A percentile compares a stretch with the other conserved stretches of the same genome.
Conservation (phyloP, 2,888 invertebrate species). For the Melipona beecheii region DNA sequence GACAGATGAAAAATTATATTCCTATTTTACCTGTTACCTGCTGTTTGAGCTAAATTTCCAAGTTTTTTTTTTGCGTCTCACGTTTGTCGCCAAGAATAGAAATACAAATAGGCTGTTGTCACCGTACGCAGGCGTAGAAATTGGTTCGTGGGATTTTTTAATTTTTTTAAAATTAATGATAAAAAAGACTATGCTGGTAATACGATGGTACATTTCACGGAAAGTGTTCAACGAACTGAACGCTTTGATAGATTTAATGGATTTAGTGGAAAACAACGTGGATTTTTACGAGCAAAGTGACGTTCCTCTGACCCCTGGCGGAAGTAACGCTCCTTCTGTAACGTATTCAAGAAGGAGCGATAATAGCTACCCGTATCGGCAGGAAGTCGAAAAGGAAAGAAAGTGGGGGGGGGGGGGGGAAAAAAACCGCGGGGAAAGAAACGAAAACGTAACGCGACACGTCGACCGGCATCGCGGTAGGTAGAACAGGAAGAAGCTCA, state of each 20-base stretch:
- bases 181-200: neutral
- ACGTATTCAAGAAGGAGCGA: constrained; percentile 56
- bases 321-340: constrained; percentile 39
- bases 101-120: neutral
- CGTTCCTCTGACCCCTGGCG: constrained; percentile 43
- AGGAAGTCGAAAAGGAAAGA: constrained; percentile 14
- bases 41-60: neutral
- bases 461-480: constrained; percentile 59
- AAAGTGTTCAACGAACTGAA: neutral
- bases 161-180: neutral
- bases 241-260: neutral
- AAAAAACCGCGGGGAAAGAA: constrained; percentile 27
- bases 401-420: constrained; percentile 3
- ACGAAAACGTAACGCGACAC: constrained; percentile 60
- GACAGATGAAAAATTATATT: neutral
- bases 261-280: constrained; percentile 9
- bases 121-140: neutral
- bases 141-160: neutral
- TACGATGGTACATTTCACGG: neutral
- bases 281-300: constrained; percentile 19
- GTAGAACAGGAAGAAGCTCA: constrained; percentile 63
- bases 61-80: neutral
- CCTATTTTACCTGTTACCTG: neutral
- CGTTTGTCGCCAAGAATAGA: neutral
- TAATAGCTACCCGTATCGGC: constrained; percentile 67